Percentiles rank a stretch among this genome's conserved stretches.
phyloP scores from a whole-genome alignment of 2,113 vertebrate species.

The Rhipidura dahli region DNA sequence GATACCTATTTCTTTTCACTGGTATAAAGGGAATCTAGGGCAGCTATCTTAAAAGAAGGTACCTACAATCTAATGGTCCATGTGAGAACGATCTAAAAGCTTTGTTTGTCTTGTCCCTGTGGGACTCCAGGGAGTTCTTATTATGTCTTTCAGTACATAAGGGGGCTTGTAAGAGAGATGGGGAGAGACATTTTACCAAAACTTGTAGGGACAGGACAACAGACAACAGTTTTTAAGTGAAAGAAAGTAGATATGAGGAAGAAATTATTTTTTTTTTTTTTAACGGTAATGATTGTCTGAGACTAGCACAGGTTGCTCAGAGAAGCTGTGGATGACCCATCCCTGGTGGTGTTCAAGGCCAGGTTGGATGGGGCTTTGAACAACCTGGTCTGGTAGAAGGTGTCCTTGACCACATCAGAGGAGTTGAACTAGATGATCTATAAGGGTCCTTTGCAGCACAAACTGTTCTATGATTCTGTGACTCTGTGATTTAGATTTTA shows the following conservation, averaged over 20 bases:
- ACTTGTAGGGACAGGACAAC: neutral
- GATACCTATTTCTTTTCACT: neutral
- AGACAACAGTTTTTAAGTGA: neutral
- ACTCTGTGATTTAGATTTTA: neutral
- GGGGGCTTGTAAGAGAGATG: rapidly evolving
- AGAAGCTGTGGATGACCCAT: neutral
- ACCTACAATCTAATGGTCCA: neutral
- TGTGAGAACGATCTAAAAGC: neutral
- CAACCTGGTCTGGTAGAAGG: neutral
- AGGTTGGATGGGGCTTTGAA: neutral
- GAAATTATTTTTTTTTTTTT: neutral
- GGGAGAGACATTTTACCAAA: neutral
- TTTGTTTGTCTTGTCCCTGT: neutral
- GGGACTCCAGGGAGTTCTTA: neutral
- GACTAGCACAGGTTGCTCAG: neutral
- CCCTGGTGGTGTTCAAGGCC: neutral
- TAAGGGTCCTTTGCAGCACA: neutral
- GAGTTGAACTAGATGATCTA: neutral
- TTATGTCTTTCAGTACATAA: neutral
- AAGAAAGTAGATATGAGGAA: neutral
- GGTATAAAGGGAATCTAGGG: neutral
- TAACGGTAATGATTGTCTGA: rapidly evolving
- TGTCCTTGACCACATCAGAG: neutral
- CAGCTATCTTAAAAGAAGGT: neutral
- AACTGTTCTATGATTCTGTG: neutral